Evolutionary conservation across 2,113 vertebrate species (phyloP), one percentile per base, ranked within the genome.

Genomic region (Meleagris gallopavo): DNA sequence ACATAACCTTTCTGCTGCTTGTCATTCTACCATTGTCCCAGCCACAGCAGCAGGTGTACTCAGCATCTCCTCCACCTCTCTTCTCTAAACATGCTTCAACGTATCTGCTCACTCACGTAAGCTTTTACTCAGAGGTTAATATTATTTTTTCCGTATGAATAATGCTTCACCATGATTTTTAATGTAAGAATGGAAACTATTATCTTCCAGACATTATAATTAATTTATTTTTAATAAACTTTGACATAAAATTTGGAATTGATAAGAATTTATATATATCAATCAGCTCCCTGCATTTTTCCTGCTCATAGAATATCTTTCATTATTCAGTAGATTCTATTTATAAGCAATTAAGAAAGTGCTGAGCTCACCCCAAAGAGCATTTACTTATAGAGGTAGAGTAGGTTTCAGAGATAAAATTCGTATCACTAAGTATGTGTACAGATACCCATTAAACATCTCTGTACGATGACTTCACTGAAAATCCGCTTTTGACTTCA

Each of bases 311-410:
- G 40, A 14, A 14, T 55, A 3, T 77, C 87, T 90, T 85, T 83
- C 13, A 54, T 57, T 83, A 70, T 45, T 83, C 55, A 83, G 45
- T 4, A 14, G 36, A 73, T 57, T 82, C 4, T 69, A 52, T 32
- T 34, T 90, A 84, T 58, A 94, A 55, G 55, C 19, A 90, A 82
- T 82, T 76, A 67, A 11, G 79, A 72, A 86, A 82, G 86, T 80
- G 82, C 10, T 30, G 22, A 90, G 36, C 48, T 93, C 38, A 58
- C 64, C 60, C 64, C 80, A 75, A 67, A 89, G 12, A 83, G 57
- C 66, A 72, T 3, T 27, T 34, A 62, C 38, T 86, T 88, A 30
- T 4, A 91, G 90, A 96, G 90, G 86, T 84, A 86, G 89, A 93
- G 70, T 69, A 89, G 78, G 52, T 65, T 90, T 60, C 89, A 89